Evolutionary conservation across 1,140 invertebrate genomes (phyloP), one percentile per base, ranked within the genome.

Genomic region (Musca vetustissima): DNA sequence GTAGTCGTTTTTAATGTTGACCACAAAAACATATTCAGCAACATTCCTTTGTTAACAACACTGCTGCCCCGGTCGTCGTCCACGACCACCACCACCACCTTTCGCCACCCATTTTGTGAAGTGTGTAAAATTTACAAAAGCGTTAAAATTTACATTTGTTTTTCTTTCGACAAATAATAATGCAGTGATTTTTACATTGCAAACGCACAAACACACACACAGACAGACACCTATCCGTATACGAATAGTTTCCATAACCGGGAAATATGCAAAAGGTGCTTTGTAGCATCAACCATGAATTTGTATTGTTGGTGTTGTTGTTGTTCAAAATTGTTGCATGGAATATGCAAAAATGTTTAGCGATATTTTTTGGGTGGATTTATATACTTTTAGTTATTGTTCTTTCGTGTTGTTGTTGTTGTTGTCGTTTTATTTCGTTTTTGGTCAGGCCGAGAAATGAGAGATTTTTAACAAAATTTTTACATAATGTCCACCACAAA

Each of bases 401-500:
- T n/a, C 14, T 55, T 59, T 57, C 25, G 11, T 43, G 6, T 43
- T 3, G 28, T 28, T 28, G 28, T 43, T 43, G 6, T 32, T 32
- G 28, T 32, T 32, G 7, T 4, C 36, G 36, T 43, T 28, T n/a
- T n/a, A n/a, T n/a, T 28, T 4, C 11, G 36, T 2, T 43, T 43
- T 43, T 6, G 36, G 4, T 43, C 6, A 11, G 36, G 11, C 36
- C 28, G 28, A 13, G 11, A 43, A 43, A 13, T 43, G 36, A 43
- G 36, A 43, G 36, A 43, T 52, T 61, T 61, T 19, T 43, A 52
- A 19, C 17, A 61, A 36, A 36, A 61, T 61, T 61, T 61, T 61
- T 61, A 19, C 57, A 61, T 61, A 61, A 61, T 61, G 57, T 17
- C 28, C 57, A 61, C 57, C 57, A 36, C 57, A 61, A 61, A 61